A percentile compares a stretch with the other conserved stretches of the same genome.
phyloP scores from a whole-genome alignment of 2,113 vertebrate species.

The Marmota flaviventris region DNA sequence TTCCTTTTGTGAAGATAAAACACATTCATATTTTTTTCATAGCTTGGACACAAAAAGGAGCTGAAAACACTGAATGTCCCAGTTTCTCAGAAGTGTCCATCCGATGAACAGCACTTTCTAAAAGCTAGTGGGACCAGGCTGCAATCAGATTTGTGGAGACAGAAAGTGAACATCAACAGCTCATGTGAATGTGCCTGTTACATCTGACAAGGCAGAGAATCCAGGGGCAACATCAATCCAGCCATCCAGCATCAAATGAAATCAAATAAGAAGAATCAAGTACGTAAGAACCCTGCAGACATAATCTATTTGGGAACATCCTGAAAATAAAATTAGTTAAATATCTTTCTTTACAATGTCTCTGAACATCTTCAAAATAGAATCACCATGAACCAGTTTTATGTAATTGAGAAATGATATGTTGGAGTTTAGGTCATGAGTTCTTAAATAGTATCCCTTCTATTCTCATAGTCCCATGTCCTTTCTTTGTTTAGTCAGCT shows the following conservation, averaged over 20 bases:
- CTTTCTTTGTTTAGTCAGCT: not conserved
- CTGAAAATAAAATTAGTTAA: not conserved
- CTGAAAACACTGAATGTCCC: not conserved
- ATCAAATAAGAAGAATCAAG: not conserved
- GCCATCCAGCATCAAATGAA: not conserved
- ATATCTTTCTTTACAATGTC: not conserved
- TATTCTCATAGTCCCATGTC: not conserved
- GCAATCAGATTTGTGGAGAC: not conserved
- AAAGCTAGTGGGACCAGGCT: not conserved
- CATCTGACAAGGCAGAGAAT: not conserved
- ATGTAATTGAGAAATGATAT: not conserved
- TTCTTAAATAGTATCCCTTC: not conserved
- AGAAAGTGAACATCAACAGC: slow-evolving; percentile 49
- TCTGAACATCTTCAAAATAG: not conserved
- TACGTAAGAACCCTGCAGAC: not conserved
- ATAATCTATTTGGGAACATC: not conserved
- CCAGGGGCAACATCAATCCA: not conserved
- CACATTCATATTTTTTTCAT: slow-evolving; percentile 41
- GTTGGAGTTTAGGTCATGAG: not conserved
- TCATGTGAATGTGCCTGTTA: not conserved
- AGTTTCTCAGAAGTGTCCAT: not conserved
- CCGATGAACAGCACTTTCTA: slow-evolving; percentile 9
- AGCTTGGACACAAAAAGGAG: not conserved
- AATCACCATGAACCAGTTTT: not conserved
- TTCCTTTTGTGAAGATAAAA: slow-evolving; percentile 56